Conservation (phyloP, 2,113 vertebrate species). For the Empidonax traillii region DNA sequence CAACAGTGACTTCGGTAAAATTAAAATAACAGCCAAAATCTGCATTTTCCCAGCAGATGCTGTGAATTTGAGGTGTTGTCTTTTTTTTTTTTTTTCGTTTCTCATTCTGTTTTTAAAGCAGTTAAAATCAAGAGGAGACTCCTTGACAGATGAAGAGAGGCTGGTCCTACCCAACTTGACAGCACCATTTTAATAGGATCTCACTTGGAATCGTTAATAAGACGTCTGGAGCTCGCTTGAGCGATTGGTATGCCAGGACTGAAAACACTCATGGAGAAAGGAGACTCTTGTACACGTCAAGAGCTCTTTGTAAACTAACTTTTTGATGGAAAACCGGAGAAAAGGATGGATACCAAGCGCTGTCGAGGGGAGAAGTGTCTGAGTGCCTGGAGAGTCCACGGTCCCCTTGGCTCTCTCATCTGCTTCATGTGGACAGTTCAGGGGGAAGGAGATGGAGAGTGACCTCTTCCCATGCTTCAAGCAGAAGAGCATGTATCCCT, state of each 20-base stretch:
- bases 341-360: background rate
- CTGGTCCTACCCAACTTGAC: constrained; percentile 11
- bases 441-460: background rate
- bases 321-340: background rate
- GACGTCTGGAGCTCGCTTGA: background rate
- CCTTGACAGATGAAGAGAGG: background rate
- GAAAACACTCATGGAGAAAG: background rate
- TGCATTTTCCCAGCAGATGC: background rate
- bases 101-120: background rate
- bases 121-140: background rate
- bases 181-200: constrained; percentile 8
- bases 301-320: background rate
- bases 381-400: fast-evolving
- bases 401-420: background rate
- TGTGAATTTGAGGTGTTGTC: background rate
- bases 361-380: background rate
- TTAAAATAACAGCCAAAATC: background rate
- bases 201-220: background rate
- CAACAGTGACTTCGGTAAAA: background rate
- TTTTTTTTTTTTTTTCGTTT: background rate
- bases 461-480: background rate
- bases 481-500: background rate
- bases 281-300: background rate
- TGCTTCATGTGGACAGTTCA: background rate
- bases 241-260: background rate